Base-by-base conservation (phyloP, 2,888 invertebrate species). In the Morpho achilles region DNA sequence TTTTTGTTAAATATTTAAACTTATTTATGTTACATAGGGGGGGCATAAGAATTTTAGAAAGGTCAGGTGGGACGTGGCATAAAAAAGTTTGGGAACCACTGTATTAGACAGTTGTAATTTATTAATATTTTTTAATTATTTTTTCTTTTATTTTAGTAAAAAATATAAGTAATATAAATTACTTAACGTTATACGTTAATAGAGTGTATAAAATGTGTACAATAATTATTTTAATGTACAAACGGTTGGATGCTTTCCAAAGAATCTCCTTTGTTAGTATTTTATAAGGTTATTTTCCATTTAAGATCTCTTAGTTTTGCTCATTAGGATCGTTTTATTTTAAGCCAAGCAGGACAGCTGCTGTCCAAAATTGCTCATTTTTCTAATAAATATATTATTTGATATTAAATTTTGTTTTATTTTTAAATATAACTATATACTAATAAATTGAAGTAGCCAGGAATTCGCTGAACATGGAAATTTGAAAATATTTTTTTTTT, bases 221-320 rank as follows among this genome's bases (percentile, higher is more conserved):
- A 56, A 54, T 32, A 58, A 60, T 47, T 58, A 52, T 32, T 50
- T 22, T 16, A n/a, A 74, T 84, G 85, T 84, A 84, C 83, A 85
- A 53, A 56, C 86, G 83, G 56, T 63, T 73, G 75, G 75, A 82
- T 82, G 89, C 89, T 90, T 90, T 90, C 89, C 89, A 86, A 86
- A 77, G 89, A 87, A 89, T 90, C 89, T 90, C 89, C 73, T 71
- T 70, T 64, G 69, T 79, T 73, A 71, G 71, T 69, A 69, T 74
- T 62, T 70, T 69, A 65, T 16, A 74, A 75, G 75, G 71, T 67
- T 72, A 69, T 70, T 77, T 87, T 80, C 87, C 84, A 78, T 73
- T 69, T 79, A 78, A 85, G 88, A 88, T 89, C 88, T 88, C 89
- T 16, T 74, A 69, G 3, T 53, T 70, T 78, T 79, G 78, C 79